Evolutionary conservation across 2,797 vertebrate species (phyloP).

Genomic region (Dendrocincla tyrannina): DNA sequence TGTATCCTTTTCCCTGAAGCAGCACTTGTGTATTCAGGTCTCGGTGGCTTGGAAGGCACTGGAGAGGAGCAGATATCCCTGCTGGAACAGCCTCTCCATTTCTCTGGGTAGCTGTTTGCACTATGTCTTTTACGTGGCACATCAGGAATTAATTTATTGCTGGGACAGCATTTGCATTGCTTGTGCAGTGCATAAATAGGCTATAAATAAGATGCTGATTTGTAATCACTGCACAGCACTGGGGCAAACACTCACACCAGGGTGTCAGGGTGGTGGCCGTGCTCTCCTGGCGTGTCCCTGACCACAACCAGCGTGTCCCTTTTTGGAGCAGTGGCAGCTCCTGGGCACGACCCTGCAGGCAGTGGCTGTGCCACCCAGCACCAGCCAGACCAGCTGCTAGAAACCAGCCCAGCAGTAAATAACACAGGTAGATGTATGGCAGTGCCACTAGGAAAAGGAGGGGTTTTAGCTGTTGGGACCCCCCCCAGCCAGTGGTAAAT

Average conservation of each 20-base stretch:
- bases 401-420: neutral
- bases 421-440: neutral
- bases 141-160: conserved; percentile 21
- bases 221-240: neutral
- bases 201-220: conserved; percentile 29
- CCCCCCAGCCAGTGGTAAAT: neutral
- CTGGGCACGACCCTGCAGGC: neutral
- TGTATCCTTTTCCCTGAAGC: neutral
- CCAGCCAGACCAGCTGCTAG: neutral
- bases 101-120: neutral
- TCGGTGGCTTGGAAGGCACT: neutral
- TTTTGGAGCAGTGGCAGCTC: neutral
- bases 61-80: neutral
- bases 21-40: neutral
- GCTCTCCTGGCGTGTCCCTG: neutral
- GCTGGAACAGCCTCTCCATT: neutral
- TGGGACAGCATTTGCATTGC: neutral
- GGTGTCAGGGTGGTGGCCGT: neutral
- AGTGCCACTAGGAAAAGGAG: neutral
- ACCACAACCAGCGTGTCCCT: neutral
- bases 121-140: neutral
- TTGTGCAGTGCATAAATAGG: neutral
- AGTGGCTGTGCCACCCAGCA: neutral
- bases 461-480: neutral
- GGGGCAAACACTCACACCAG: neutral